Evolutionary conservation across 1,140 invertebrate species (phyloP), one percentile per base, ranked within the genome.

Genomic region (Drosophila biarmipes): DNA sequence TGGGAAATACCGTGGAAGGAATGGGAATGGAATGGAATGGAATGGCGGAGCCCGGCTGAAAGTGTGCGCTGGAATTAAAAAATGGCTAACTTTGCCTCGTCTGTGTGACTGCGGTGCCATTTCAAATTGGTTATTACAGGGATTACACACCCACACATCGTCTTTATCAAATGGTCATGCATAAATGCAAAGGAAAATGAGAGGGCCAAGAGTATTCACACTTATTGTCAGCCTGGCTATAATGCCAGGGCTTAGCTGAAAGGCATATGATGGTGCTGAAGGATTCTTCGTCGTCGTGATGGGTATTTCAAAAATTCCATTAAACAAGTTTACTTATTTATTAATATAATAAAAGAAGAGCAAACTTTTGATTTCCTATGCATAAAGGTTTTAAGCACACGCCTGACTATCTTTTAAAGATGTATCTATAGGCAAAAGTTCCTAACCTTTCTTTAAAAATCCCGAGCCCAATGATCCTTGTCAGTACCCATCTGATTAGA

Each of bases 111-210:
- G 40, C 48, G 21, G 53, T 75, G 80, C 81, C 78, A 87, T 87
- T 82, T 61, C 82, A 64, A 86, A 86, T 86, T 86, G 82, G 82
- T 82, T 86, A 89, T 79, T 82, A 78, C 78, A 72, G 51, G 52
- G 51, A 68, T 64, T 59, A 57, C 29, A 29, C 12, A 49, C 35
- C 56, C 19, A 51, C 35, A 46, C 17, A 45, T 15, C 11, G n/a
- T 24, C 29, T 38, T 37, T 42, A 61, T 38, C 48, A 48, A 52
- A 61, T 61, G 73, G 63, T 77, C 73, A 76, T 76, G 62, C 63
- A 77, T 77, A 69, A 68, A 76, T 77, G 73, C 61, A 69, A 51
- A 31, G 48, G 31, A 38, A 38, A 56, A 49, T 24, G 27, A 54
- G n/a, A 19, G 34, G 17, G 48, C 35, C 19, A 19, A 7, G 21